These are phyloP conservation scores for Alethe castanea DNA, from an alignment of 2,113 vertebrate genomes.

Conservation along the genomic window DNA sequence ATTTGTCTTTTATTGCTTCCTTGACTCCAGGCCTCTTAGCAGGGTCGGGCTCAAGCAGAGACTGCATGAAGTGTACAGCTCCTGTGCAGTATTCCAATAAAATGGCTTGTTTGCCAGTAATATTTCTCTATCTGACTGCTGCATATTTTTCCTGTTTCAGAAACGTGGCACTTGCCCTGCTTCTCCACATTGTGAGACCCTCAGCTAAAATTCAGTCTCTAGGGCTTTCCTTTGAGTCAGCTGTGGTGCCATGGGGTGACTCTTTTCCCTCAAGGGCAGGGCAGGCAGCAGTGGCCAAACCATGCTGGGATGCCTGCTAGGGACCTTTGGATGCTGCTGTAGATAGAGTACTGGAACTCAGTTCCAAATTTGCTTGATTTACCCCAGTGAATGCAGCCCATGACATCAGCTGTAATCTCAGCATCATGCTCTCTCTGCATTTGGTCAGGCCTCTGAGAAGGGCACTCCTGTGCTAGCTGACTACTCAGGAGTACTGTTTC, in stretches of 20 bases:
- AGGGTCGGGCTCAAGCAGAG: constrained; percentile 81
- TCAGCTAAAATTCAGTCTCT: background rate
- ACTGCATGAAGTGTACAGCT: constrained; percentile 77
- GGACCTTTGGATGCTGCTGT: background rate
- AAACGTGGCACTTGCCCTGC: background rate
- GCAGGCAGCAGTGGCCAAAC: background rate
- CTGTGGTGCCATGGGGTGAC: background rate
- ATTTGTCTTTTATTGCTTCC: constrained; percentile 79
- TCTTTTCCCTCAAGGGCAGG: background rate
- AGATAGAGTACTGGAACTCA: background rate
- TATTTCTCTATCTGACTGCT: background rate
- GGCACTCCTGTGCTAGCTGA: background rate
- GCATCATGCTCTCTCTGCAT: background rate
- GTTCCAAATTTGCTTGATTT: background rate
- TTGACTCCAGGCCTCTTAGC: constrained; percentile 74
- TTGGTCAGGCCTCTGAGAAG: background rate
- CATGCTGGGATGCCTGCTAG: rapidly evolving
- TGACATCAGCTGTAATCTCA: background rate
- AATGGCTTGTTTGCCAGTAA: background rate
- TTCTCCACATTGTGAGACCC: background rate
- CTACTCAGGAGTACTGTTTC: background rate
- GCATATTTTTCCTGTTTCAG: background rate
- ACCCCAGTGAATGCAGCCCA: background rate
- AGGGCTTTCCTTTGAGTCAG: background rate
- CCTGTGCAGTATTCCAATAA: constrained; percentile 47